Conservation (phyloP, 2,797 vertebrate genomes). For the Eidolon dupreanum region DNA sequence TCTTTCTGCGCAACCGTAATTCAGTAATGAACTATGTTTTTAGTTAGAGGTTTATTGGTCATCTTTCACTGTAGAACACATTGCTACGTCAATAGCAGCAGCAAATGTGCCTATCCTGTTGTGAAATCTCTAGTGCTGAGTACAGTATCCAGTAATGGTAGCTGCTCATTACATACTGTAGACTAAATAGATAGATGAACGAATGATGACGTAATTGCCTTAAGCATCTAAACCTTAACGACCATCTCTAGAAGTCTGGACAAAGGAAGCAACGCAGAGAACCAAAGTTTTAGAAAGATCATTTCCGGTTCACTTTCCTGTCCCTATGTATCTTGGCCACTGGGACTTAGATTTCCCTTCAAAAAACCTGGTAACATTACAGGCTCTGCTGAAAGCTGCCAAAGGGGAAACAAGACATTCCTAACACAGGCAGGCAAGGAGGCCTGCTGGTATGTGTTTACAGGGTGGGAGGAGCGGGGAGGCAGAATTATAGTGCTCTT, state of each 20-base stretch:
- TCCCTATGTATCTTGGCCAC: background rate
- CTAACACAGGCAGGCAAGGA: background rate
- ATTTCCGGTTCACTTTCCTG: background rate
- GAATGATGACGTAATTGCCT: background rate
- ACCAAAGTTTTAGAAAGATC: background rate
- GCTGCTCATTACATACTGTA: background rate
- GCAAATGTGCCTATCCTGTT: too few species aligned
- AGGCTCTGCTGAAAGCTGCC: background rate
- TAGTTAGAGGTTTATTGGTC: background rate
- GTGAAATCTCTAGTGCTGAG: background rate
- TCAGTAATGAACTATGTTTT: background rate
- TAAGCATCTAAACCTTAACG: background rate
- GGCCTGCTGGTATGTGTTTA: background rate
- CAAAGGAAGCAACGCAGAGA: background rate
- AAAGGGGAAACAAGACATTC: slow-evolving; percentile 39
- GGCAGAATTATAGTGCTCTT: background rate
- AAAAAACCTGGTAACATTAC: background rate
- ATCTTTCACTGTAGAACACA: background rate
- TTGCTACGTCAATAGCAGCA: background rate
- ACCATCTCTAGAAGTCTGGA: background rate
- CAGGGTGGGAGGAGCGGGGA: background rate
- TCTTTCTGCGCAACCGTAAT: background rate
- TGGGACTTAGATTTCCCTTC: slow-evolving; percentile 48
- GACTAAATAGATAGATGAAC: background rate
- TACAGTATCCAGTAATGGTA: background rate